These are phyloP conservation scores for Mesorhabditis spiculigera DNA, from an alignment of 2,888 invertebrate species.

Conservation along the genomic window DNA sequence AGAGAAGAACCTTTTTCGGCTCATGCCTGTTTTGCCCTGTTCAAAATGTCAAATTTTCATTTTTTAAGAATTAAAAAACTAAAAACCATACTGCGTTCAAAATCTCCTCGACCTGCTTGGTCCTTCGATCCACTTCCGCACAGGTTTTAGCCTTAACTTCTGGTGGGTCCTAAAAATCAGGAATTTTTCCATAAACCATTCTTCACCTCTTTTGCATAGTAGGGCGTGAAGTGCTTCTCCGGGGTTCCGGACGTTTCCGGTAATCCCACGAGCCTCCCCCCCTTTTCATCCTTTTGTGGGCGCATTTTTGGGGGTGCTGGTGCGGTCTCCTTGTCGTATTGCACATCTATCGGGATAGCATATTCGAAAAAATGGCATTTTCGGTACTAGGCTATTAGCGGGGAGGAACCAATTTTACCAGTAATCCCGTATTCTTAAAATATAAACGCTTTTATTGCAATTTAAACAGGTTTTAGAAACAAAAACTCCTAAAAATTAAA, in stretches of 20 bases:
- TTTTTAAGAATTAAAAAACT: too few relatives aligned
- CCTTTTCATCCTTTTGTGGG: not conserved
- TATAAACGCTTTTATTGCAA: too few relatives aligned
- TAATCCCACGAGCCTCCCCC: not conserved
- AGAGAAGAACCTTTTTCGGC: too few relatives aligned
- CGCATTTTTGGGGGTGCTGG: not conserved
- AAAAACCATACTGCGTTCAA: not conserved
- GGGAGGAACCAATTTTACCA: too few relatives aligned
- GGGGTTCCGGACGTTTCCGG: not conserved
- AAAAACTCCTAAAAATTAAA: too few relatives aligned
- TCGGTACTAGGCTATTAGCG: too few relatives aligned
- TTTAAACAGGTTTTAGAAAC: too few relatives aligned
- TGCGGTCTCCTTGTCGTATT: not conserved
- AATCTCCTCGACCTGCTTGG: not conserved
- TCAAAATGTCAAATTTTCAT: too few relatives aligned
- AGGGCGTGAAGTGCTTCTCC: not conserved
- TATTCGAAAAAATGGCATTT: not conserved
- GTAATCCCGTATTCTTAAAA: too few relatives aligned
- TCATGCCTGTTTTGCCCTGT: too few relatives aligned
- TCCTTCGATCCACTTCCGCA: not conserved
- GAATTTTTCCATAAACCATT: not conserved
- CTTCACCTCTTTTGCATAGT: slow-evolving; percentile 1
- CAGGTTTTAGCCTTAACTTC: not conserved
- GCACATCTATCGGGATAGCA: not conserved
- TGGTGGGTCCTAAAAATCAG: not conserved